phyloP scores from a whole-genome alignment of 2,113 vertebrate species.

The Merops nubicus region DNA sequence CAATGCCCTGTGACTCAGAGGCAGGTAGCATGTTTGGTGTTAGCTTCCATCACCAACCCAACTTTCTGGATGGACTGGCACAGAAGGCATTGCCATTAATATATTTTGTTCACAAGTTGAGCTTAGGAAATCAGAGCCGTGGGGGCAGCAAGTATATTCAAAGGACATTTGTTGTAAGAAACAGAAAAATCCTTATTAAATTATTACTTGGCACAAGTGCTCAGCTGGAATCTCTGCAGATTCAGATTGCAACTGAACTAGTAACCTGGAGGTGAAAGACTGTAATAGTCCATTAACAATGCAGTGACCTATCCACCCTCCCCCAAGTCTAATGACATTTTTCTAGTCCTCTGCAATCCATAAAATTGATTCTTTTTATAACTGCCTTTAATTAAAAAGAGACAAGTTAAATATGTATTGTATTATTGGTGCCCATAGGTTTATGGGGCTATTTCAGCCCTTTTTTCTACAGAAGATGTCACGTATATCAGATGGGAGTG shows the following conservation, averaged over 20 bases:
- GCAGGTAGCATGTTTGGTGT: not conserved
- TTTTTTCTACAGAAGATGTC: slow-evolving; percentile 16
- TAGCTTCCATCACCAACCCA: not conserved
- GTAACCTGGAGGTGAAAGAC: slow-evolving; percentile 72
- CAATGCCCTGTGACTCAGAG: not conserved
- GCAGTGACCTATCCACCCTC: slow-evolving; percentile 68
- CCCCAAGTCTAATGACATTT: slow-evolving; percentile 70
- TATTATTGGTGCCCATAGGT: slow-evolving; percentile 63
- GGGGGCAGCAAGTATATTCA: slow-evolving; percentile 16
- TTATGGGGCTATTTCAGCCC: slow-evolving; percentile 42
- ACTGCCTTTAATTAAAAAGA: slow-evolving; percentile 71
- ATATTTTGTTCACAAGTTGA: not conserved
- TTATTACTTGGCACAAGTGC: slow-evolving; percentile 51
- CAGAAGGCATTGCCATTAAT: not conserved
- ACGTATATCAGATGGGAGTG: not conserved
- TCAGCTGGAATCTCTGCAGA: slow-evolving; percentile 62
- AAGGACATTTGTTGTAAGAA: slow-evolving; percentile 52
- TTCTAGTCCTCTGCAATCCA: slow-evolving; percentile 72
- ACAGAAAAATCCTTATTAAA: slow-evolving; percentile 41
- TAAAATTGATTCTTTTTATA: slow-evolving; percentile 74
- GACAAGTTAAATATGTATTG: slow-evolving; percentile 71
- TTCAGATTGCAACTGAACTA: slow-evolving; percentile 63
- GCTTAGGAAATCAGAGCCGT: not conserved
- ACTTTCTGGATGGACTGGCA: not conserved
- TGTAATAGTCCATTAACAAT: slow-evolving; percentile 73